Evolutionary conservation across 1,140 invertebrate genomes (phyloP).

Genomic region (Philotrypesis tridentata): DNA sequence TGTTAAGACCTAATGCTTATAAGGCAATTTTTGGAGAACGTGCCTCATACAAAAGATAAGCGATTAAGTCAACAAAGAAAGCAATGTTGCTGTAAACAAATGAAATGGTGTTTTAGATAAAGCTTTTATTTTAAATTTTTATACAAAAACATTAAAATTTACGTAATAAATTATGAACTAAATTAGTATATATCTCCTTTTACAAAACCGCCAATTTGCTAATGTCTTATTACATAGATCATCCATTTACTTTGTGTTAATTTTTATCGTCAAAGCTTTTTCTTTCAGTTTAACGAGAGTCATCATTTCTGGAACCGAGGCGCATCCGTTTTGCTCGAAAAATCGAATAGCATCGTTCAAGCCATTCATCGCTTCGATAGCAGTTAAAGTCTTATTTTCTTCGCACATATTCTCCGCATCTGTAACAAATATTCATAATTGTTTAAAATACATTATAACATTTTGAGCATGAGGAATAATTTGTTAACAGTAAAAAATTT

Average conservation of each 20-base stretch:
- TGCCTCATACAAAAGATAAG: too few species aligned
- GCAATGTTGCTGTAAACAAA: too few species aligned
- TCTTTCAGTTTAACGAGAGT: constrained; percentile 40
- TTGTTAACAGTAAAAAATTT: constrained; percentile 14
- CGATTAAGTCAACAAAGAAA: too few species aligned
- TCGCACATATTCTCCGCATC: constrained; percentile 41
- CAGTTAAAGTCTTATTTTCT: constrained; percentile 36
- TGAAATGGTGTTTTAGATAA: not conserved
- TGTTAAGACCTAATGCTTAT: too few species aligned
- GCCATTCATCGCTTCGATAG: constrained; percentile 25
- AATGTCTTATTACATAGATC: constrained; percentile 6
- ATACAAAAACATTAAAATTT: constrained; percentile 30
- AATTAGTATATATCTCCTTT: constrained; percentile 10
- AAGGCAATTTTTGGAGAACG: too few species aligned
- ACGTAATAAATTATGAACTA: constrained; percentile 23
- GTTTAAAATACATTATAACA: not conserved
- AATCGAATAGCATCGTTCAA: constrained; percentile 30
- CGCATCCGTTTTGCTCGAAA: constrained; percentile 42
- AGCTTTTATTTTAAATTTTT: constrained; percentile 21
- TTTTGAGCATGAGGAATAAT: not conserved
- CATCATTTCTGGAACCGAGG: constrained; percentile 35
- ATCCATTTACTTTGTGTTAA: constrained; percentile 28
- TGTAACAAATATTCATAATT: not conserved
- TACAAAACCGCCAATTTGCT: constrained; percentile 6
- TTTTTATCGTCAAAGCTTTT: constrained; percentile 36